A percentile compares a stretch with the other conserved stretches of the same genome.
Conservation (phyloP, 2,888 invertebrate species). For the Euclidia mi region DNA sequence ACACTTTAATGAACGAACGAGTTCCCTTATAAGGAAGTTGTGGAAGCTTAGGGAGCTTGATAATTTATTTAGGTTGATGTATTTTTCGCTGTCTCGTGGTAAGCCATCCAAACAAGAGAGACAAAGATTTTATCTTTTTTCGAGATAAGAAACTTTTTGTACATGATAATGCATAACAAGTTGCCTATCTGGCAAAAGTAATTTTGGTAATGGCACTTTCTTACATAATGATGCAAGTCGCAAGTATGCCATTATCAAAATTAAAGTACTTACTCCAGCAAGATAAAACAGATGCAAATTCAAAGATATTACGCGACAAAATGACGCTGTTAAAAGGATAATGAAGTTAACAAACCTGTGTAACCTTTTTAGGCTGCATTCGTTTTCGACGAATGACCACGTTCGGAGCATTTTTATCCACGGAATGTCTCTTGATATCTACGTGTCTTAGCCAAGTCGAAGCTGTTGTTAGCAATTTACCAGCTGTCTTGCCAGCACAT, state of each 20-base stretch:
- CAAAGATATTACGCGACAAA: too few relatives aligned
- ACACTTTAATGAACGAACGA: conserved; percentile 34
- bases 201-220: too few relatives aligned
- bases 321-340: too few relatives aligned
- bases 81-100: conserved; percentile 7
- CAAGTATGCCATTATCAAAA: too few relatives aligned
- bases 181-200: too few relatives aligned
- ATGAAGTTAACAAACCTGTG: conserved; percentile 68
- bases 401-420: conserved; percentile 53
- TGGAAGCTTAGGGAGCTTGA: background rate
- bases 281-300: too few relatives aligned
- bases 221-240: too few relatives aligned
- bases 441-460: conserved; percentile 57
- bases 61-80: background rate
- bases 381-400: conserved; percentile 59
- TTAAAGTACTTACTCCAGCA: too few relatives aligned
- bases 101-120: background rate
- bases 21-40: conserved; percentile 18
- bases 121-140: background rate
- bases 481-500: conserved; percentile 74
- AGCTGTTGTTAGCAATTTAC: conserved; percentile 68
- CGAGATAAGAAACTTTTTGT: background rate
- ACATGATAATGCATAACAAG: background rate
- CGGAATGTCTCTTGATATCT: conserved; percentile 60
- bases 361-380: conserved; percentile 69